These are phyloP conservation scores for Lutjanus campechanus DNA, from an alignment of 2,797 vertebrate species.

Conservation along the genomic window DNA sequence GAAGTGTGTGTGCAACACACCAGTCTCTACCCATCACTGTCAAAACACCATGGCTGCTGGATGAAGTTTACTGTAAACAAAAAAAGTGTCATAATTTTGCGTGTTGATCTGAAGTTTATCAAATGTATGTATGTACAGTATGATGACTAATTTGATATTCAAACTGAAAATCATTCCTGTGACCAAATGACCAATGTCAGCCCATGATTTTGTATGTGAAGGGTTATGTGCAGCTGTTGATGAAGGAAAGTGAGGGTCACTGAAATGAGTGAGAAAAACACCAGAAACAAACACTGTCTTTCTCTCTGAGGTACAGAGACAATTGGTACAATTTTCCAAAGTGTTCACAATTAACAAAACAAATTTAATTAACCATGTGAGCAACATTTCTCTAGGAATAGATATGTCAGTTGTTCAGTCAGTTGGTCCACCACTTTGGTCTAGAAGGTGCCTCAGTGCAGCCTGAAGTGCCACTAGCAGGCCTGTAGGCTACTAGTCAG, in stretches of 20 bases:
- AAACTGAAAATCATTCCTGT: slow-evolving; percentile 1
- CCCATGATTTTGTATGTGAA: background rate
- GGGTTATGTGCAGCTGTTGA: background rate
- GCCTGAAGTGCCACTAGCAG: background rate
- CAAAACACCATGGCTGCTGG: slow-evolving; percentile 3
- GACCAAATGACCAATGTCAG: background rate
- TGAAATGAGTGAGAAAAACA: slow-evolving; percentile 10
- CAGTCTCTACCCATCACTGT: slow-evolving; percentile 24
- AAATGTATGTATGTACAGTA: background rate
- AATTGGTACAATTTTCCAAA: background rate
- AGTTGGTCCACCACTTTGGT: background rate
- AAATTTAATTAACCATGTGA: background rate
- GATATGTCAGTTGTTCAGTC: background rate
- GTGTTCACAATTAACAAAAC: background rate
- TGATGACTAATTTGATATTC: background rate
- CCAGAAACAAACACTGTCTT: background rate
- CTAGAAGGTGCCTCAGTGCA: background rate
- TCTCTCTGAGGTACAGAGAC: background rate
- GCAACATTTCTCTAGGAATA: too few relatives aligned
- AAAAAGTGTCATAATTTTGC: background rate
- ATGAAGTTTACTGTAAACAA: slow-evolving; percentile 14
- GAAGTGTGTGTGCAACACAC: slow-evolving; percentile 5
- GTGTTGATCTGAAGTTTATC: background rate
- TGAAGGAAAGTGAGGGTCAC: background rate
- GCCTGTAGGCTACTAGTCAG: too few relatives aligned